Evolutionary conservation across 2,888 invertebrate genomes (phyloP), one percentile per base, ranked within the genome.

Genomic region (Polymixis flavicincta): DNA sequence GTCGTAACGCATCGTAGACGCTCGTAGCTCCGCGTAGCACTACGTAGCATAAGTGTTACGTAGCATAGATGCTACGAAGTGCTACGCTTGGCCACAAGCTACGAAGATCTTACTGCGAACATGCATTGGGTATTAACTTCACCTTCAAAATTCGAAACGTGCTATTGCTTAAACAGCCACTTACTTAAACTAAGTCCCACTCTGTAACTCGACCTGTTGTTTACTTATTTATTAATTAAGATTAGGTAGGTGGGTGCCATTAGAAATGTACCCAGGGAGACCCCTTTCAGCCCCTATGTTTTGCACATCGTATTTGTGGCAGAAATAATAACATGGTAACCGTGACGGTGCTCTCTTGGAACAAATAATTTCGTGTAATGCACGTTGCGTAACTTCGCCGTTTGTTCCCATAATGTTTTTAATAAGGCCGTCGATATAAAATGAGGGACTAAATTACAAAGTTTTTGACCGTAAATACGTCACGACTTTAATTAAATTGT

Each of bases 131-230:
- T n/a, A 65, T 63, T 61, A 72, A 69, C 67, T 73, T 67, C 90
- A 93, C 93, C 92, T 94, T 90, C 91, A 92, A 94, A 94, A 92
- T 92, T 92, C 91, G 90, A 94, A 94, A 95, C 95, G 95, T 95
- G 95, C 91, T 94, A 93, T 93, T 90, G 94, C 94, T 89, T 95
- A 95, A 96, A 94, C 91, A 95, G 93, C 90, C 92, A 92, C 92
- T 94, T 93, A 91, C 90, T 91, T 90, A 90, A 92, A 93, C 92
- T 92, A 90, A 93, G 91, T 91, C 87, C 88, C 85, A 87, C 86
- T 86, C 82, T 90, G 90, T 89, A 90, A 90, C 89, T 91, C 90
- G 85, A 91, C 91, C 90, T 92, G 90, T 89, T 94, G 94, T 95
- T 94, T 94, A 90, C 93, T 90, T 92, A 91, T 91, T 91, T 92